Conservation (phyloP, 2,888 invertebrate species). For the Epistrophella euchroma region DNA sequence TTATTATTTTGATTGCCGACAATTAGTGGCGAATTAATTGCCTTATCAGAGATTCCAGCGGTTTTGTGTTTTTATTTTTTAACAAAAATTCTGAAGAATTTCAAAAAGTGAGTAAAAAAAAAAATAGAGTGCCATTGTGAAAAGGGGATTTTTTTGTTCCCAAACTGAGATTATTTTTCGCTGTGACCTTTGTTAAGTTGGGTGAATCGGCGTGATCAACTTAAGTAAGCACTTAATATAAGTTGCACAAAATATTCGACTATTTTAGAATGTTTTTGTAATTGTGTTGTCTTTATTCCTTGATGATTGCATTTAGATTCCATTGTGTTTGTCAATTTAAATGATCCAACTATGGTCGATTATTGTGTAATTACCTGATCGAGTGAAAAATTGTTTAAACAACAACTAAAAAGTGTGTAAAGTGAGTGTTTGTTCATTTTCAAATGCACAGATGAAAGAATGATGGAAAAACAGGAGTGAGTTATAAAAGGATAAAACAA, state of each 20-base stretch:
- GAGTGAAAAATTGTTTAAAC: conserved; percentile 41
- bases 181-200: conserved; percentile 31
- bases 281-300: neutral
- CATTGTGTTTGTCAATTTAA: conserved; percentile 10
- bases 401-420: neutral
- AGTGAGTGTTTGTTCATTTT: conserved; percentile 49
- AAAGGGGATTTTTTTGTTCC: conserved; percentile 26
- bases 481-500: conserved; percentile 56
- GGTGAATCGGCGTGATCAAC: conserved; percentile 16
- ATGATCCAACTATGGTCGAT: conserved; percentile 55
- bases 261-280: conserved; percentile 21
- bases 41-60: conserved; percentile 39
- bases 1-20: conserved; percentile 72
- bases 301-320: too few species aligned
- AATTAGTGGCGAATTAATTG: conserved; percentile 63
- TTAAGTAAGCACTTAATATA: neutral
- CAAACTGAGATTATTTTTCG: neutral
- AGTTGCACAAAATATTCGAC: conserved; percentile 30
- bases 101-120: conserved; percentile 18
- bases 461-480: conserved; percentile 49
- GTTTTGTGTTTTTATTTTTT: conserved; percentile 9
- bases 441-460: conserved; percentile 7
- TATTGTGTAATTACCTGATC: conserved; percentile 65
- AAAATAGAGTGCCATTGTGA: conserved; percentile 46
- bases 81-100: conserved; percentile 3